Evolutionary conservation across 2,888 invertebrate genomes (phyloP).

Genomic region (Ophraella communa): DNA sequence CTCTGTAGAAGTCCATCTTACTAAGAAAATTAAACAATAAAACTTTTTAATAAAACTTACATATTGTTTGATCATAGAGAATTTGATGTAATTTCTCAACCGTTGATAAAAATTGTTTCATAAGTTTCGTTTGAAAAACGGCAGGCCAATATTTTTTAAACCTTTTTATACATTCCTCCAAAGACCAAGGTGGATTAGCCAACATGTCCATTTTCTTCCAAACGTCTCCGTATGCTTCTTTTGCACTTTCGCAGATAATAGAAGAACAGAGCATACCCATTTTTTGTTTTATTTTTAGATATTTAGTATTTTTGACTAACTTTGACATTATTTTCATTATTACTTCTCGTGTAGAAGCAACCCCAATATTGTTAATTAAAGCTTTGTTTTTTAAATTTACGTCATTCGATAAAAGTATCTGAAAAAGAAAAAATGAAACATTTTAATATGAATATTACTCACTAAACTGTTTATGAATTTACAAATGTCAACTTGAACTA

Average conservation of each 20-base stretch:
- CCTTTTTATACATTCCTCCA: conserved; percentile 62
- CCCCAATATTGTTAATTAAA: conserved; percentile 60
- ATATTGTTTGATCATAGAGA: conserved; percentile 36
- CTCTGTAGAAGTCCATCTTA: too few species aligned
- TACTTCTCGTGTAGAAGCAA: conserved; percentile 48
- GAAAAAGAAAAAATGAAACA: too few species aligned
- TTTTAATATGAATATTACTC: too few species aligned
- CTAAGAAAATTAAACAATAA: too few species aligned
- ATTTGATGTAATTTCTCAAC: conserved; percentile 47
- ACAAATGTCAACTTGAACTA: too few species aligned
- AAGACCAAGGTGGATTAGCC: conserved; percentile 62
- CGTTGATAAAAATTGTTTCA: conserved; percentile 52
- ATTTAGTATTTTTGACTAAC: conserved; percentile 34
- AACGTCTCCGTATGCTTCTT: conserved; percentile 63
- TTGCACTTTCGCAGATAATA: conserved; percentile 64
- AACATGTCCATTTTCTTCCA: conserved; percentile 65
- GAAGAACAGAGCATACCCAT: conserved; percentile 48
- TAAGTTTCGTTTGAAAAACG: conserved; percentile 62
- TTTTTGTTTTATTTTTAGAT: conserved; percentile 43
- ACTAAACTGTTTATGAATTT: too few species aligned
- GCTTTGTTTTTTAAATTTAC: conserved; percentile 67
- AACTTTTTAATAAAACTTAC: too few species aligned
- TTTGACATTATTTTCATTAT: conserved; percentile 39
- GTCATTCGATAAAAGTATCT: conserved; percentile 67
- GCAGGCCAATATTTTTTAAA: conserved; percentile 68